Evolutionary conservation across 2,797 vertebrate species (phyloP).

Genomic region (Chaetophractus vellerosus): DNA sequence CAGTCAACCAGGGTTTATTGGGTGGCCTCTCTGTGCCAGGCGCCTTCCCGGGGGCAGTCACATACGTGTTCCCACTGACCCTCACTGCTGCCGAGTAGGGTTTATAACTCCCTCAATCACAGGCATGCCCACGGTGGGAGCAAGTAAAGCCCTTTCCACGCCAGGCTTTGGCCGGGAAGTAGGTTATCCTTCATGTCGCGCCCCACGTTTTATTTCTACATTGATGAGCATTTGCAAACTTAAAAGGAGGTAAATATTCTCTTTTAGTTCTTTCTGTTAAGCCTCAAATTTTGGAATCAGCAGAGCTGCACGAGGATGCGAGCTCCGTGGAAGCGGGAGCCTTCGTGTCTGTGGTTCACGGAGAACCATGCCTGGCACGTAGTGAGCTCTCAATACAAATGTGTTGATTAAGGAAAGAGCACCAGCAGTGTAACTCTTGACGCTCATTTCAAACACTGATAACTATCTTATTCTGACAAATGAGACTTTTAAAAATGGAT

Average conservation of each 20-base stretch:
- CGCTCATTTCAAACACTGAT: slow-evolving; percentile 23
- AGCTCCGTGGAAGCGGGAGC: neutral
- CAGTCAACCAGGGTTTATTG: neutral
- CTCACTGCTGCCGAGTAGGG: neutral
- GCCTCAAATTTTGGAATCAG: neutral
- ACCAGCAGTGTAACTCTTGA: neutral
- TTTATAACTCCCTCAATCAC: neutral
- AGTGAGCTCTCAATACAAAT: neutral
- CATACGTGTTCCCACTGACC: neutral
- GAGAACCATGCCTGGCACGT: neutral
- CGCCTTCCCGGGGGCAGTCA: neutral
- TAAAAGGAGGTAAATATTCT: neutral
- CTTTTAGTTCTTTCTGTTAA: neutral
- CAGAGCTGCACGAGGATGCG: neutral
- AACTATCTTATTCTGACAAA: neutral
- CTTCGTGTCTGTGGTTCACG: neutral
- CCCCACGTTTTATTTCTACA: neutral
- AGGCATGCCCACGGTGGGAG: neutral
- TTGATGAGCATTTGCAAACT: neutral
- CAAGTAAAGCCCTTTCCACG: neutral
- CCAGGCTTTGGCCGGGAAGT: neutral
- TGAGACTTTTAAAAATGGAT: neutral
- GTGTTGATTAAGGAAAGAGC: neutral
- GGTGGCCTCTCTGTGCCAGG: neutral
- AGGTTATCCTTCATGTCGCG: neutral